These are phyloP conservation scores for Calycopis cecrops DNA, from an alignment of 1,140 invertebrate genomes.

Conservation along the genomic window DNA sequence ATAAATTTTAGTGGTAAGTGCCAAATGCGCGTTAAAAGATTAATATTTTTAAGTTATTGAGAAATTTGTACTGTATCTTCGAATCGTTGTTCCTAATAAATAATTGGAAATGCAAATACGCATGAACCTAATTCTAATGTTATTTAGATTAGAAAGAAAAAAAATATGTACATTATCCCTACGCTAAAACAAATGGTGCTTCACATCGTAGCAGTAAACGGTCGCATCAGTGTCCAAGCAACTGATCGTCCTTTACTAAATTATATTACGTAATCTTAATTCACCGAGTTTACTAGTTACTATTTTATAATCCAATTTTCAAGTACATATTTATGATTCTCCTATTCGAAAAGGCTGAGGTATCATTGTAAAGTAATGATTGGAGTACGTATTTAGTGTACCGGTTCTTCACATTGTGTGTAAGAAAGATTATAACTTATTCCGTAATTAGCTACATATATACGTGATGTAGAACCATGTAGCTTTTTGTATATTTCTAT, in stretches of 20 bases:
- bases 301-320: constrained; percentile 68
- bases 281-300: constrained; percentile 70
- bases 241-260: constrained; percentile 43
- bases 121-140: constrained; percentile 63
- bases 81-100: constrained; percentile 71
- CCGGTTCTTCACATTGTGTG: constrained; percentile 31
- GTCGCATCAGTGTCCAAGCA: constrained; percentile 25
- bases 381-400: constrained; percentile 49
- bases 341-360: constrained; percentile 72
- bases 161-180: constrained; percentile 71
- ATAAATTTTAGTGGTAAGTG: constrained; percentile 55
- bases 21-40: constrained; percentile 60
- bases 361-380: constrained; percentile 58
- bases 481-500: constrained; percentile 72
- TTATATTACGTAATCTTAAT: constrained; percentile 47
- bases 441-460: constrained; percentile 31
- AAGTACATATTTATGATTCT: constrained; percentile 57
- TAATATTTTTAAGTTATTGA: constrained; percentile 57
- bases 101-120: constrained; percentile 59
- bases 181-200: constrained; percentile 74
- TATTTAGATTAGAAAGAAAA: constrained; percentile 62
- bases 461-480: constrained; percentile 55
- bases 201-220: constrained; percentile 63
- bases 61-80: constrained; percentile 62
- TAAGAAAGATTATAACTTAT: constrained; percentile 33